phyloP scores from a whole-genome alignment of 2,888 invertebrate species.

The Germaria angustata region DNA sequence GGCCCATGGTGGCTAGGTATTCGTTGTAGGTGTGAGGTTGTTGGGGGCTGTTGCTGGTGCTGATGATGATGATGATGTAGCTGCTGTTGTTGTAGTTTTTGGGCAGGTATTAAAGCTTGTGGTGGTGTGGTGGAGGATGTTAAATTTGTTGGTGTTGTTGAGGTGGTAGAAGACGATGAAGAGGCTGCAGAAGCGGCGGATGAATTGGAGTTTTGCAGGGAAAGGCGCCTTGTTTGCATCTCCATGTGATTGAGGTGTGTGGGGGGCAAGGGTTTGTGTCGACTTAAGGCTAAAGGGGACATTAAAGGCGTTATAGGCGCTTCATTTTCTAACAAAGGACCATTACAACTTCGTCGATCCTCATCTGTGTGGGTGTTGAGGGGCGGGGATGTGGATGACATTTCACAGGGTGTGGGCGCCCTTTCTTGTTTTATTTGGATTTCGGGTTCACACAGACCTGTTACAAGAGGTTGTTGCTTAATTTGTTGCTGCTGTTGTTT shows the following conservation, averaged over 20 bases:
- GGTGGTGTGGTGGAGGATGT: constrained; percentile 61
- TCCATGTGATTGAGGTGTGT: constrained; percentile 61
- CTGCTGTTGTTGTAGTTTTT: constrained; percentile 37
- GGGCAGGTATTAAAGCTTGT: constrained; percentile 60
- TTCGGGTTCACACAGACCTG: constrained; percentile 70
- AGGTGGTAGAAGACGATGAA: constrained; percentile 68
- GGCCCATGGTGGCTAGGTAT: constrained; percentile 66
- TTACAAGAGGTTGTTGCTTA: constrained; percentile 66
- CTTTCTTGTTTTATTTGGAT: constrained; percentile 79
- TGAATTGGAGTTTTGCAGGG: constrained; percentile 71
- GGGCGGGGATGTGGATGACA: constrained; percentile 70
- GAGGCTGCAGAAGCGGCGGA: constrained; percentile 65
- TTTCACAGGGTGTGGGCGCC: constrained; percentile 75
- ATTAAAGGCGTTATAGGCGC: constrained; percentile 64
- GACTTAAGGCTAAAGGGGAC: constrained; percentile 68
- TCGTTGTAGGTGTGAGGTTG: constrained; percentile 59
- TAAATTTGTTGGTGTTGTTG: constrained; percentile 66
- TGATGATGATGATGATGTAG: constrained; percentile 40
- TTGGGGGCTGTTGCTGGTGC: constrained; percentile 56
- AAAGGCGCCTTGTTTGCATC: constrained; percentile 69
- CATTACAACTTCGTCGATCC: constrained; percentile 56
- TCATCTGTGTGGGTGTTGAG: constrained; percentile 66
- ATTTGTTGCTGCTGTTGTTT: constrained; percentile 69
- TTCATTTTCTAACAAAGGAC: constrained; percentile 3
- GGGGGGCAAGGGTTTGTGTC: constrained; percentile 52